A percentile compares a stretch with the other conserved stretches of the same genome.
Evolutionary conservation across 2,797 vertebrate genomes (phyloP).

Genomic region (Momotus momota): DNA sequence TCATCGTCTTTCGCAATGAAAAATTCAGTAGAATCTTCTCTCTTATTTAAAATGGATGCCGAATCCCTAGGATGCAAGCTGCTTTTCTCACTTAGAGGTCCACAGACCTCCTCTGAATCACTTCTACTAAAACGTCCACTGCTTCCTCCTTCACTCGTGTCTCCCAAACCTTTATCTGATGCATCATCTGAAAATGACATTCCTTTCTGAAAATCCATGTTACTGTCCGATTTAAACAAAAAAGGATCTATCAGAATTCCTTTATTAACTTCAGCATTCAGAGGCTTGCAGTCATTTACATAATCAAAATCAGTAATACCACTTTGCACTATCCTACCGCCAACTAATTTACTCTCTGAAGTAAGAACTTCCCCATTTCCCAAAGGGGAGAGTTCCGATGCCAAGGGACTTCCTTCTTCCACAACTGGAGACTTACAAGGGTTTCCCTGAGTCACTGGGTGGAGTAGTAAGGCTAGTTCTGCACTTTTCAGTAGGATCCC

Average conservation of each 20-base stretch:
- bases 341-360: constrained; percentile 75
- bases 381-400: constrained; percentile 84
- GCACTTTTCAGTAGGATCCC: constrained; percentile 91
- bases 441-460: constrained; percentile 85
- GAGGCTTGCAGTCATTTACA: constrained; percentile 67
- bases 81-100: constrained; percentile 70
- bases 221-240: constrained; percentile 82
- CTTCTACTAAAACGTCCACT: constrained; percentile 76
- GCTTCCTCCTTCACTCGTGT: constrained; percentile 78
- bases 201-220: constrained; percentile 78
- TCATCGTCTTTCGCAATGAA: constrained; percentile 75
- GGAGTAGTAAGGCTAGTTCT: constrained; percentile 91
- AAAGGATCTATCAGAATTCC: constrained; percentile 83
- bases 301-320: constrained; percentile 50
- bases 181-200: constrained; percentile 78
- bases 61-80: constrained; percentile 60
- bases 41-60: constrained; percentile 51
- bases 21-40: constrained; percentile 65
- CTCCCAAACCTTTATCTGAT: constrained; percentile 76
- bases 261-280: constrained; percentile 77
- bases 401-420: constrained; percentile 77
- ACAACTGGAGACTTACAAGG: constrained; percentile 71
- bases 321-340: constrained; percentile 33
- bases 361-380: constrained; percentile 83
- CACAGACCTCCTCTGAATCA: constrained; percentile 74